These are phyloP conservation scores for Drosophila koepferae DNA, from an alignment of 2,888 invertebrate species.

Conservation along the genomic window DNA sequence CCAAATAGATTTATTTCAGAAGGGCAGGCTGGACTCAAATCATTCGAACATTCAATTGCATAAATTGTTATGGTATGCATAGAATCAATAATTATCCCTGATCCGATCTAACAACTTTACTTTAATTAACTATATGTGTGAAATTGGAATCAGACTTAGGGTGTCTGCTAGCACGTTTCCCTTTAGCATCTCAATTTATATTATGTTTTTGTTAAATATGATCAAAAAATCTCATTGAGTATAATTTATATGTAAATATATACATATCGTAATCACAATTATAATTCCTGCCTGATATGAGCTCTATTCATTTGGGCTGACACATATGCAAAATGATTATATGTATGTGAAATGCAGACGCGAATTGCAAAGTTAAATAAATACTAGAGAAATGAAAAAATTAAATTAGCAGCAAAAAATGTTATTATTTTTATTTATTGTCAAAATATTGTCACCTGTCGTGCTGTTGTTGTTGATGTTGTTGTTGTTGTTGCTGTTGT, in stretches of 20 bases:
- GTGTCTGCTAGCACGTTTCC: too few relatives aligned
- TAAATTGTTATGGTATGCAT: too few relatives aligned
- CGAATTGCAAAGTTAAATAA: constrained; percentile 62
- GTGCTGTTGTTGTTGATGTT: too few relatives aligned
- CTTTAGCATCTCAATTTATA: too few relatives aligned
- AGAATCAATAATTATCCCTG: too few relatives aligned
- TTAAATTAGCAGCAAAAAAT: constrained; percentile 56
- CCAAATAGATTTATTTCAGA: background rate
- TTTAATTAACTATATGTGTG: too few relatives aligned
- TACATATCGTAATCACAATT: background rate
- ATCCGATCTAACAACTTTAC: too few relatives aligned
- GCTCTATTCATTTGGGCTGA: constrained; percentile 25
- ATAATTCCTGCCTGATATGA: constrained; percentile 2
- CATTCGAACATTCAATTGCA: background rate
- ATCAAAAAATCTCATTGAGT: too few relatives aligned
- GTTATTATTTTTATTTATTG: constrained; percentile 17
- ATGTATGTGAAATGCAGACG: constrained; percentile 51
- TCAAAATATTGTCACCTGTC: constrained; percentile 57
- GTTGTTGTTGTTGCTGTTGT: too few relatives aligned
- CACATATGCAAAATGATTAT: constrained; percentile 53
- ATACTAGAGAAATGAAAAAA: constrained; percentile 45
- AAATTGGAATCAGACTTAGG: too few relatives aligned
- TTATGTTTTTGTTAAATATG: too few relatives aligned
- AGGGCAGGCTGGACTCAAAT: background rate
- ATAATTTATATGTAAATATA: background rate